Evolutionary conservation across 2,113 vertebrate genomes (phyloP), one percentile per base, ranked within the genome.

Genomic region (Myocastor coypus): DNA sequence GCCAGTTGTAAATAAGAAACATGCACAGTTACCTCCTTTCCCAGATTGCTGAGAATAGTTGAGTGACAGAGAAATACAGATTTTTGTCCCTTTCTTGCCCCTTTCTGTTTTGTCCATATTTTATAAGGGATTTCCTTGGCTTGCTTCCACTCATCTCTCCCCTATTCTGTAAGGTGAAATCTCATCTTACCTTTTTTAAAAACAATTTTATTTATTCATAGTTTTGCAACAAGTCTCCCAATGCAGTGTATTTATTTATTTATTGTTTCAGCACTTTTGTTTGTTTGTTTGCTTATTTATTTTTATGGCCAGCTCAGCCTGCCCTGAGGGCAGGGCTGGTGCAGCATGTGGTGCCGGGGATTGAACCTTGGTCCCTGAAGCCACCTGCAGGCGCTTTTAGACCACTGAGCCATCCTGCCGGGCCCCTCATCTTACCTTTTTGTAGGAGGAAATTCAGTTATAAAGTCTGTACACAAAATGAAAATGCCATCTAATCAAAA

Each of bases 401-500:
- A n/a, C n/a, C n/a, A n/a, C n/a, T n/a, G n/a, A n/a, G n/a, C n/a
- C n/a, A n/a, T n/a, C n/a, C n/a, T n/a, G n/a, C n/a, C n/a, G n/a
- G n/a, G n/a, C n/a, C n/a, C n/a, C 52, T 96, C 59, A 71, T 78
- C 34, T 94, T 90, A 89, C 12, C 50, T 86, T n/a, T 34, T 37
- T 89, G 10, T 2, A 87, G 59, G 42, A 87, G 20, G 52, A 88
- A 16, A 8, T 91, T 91, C 13, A 26, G 19, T 90, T 93, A 73
- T 82, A 96, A 90, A 92, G 52, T 77, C 73, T 95, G 34, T n/a
- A 50, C 42, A 83, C 75, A 68, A 73, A 73, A 7, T 85, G n/a
- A 95, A 96, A 77, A 92, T 88, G 50, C 37, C 63, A 91, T 66
- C 77, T 94, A 95, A 80, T 94, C 17, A 93, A 84, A 92, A 84